Base-by-base conservation (phyloP, 30 jellyfish, hydroid and myxozoan genomes). In the Chrysaora quinquecirrha region DNA sequence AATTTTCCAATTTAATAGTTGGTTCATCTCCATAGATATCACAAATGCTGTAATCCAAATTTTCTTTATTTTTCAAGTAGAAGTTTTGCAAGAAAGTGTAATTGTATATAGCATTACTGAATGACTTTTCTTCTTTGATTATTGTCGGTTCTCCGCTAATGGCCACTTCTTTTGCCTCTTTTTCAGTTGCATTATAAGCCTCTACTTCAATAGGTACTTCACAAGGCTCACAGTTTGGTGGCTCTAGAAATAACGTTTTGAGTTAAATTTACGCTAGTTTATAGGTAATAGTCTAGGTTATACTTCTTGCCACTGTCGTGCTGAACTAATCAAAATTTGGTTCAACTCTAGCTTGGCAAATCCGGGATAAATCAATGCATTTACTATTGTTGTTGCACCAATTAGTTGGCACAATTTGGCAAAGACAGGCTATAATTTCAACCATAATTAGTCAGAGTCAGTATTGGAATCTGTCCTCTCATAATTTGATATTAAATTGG, bases 161-260 rank as follows among this genome's bases (percentile, higher is more conserved):
- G 14, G 85, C n/a, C 0, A 61, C 78, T 54, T 68, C 82, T 52
- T 52, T 50, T 9, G 84, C 84, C 63, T 69, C 80, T 54, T 82
- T 82, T 34, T 65, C 82, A 2, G 92, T 32, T 27, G 92, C 85
- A 70, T 76, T 29, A 28, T 49, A 29, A 27, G 73, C 46, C 29
- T 30, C 29, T 0, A 82, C 49, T 20, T 82, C 92, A 71, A 67
- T 23, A 2, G 84, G 80, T 7, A 64, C 24, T 46, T 82, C 92
- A 70, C 92, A 82, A 6, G 49, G 67, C 33, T 82, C 92, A 82
- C 92, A 82, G 43, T 69, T 82, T 35, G 92, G 92, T 29, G 32
- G 79, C 16, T 70, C 92, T 82, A 47, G 2, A 58, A 27, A 34
- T n/a, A n/a, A n/a, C n/a, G n/a, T n/a, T n/a, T n/a, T n/a, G n/a